phyloP scores from a whole-genome alignment of 2,888 invertebrate genomes.

The Drosophila pseudotalamancana region DNA sequence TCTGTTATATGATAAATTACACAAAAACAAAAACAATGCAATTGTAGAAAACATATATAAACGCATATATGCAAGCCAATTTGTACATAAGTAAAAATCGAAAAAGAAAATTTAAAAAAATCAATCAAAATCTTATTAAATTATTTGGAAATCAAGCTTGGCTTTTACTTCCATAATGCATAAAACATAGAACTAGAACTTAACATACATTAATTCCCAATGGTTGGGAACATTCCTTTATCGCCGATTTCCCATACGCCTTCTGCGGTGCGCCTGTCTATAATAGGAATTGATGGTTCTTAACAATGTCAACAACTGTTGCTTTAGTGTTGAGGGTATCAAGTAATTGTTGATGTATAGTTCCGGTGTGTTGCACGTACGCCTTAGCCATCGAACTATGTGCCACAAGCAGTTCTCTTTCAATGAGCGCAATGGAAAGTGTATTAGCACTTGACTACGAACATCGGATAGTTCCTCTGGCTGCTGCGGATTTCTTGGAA shows the following conservation, averaged over 20 bases:
- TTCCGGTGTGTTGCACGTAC: constrained; percentile 38
- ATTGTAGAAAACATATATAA: constrained; percentile 57
- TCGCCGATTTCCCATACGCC: constrained; percentile 23
- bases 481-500: constrained; percentile 67
- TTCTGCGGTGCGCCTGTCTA: constrained; percentile 27
- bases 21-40: constrained; percentile 59
- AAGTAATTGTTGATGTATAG: constrained; percentile 28
- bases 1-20: constrained; percentile 60
- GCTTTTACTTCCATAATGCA: constrained; percentile 26
- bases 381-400: constrained; percentile 46
- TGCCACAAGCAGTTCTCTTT: constrained; percentile 79
- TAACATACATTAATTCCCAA: not conserved
- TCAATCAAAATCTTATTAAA: constrained; percentile 63
- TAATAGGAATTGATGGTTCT: constrained; percentile 58
- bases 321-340: constrained; percentile 73
- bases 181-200: not conserved
- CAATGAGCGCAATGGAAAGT: constrained; percentile 80
- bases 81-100: constrained; percentile 63
- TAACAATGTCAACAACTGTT: constrained; percentile 58
- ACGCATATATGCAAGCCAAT: constrained; percentile 66
- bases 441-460: constrained; percentile 64
- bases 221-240: not conserved
- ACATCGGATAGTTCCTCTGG: constrained; percentile 61
- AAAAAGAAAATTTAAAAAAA: constrained; percentile 43
- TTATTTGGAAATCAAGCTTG: constrained; percentile 68